Base-by-base conservation (phyloP, 2,888 invertebrate genomes). In the Caenorhabditis virilis region DNA sequence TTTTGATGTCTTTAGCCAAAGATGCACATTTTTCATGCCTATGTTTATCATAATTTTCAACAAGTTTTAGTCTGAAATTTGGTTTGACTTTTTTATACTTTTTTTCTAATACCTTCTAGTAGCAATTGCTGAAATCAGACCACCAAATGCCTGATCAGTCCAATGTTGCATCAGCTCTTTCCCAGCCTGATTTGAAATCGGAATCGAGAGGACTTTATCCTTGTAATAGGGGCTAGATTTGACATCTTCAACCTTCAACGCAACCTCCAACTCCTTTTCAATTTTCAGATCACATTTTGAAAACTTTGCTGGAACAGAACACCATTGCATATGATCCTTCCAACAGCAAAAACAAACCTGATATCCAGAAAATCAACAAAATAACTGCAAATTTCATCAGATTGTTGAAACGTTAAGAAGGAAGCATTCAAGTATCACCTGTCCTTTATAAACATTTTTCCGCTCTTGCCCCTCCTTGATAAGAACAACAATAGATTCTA, bases 141-240 rank as follows among this genome's bases (percentile, higher is more conserved):
- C 69, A 1, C 61, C 57, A 46, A 69, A 65, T 42, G 60, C 69
- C 36, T 69, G 69, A n/a, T 56, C 52, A 3, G 53, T 51, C 69
- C 69, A 69, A 50, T 69, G 69, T 39, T 60, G 41, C 16, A 64
- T n/a, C 7, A 68, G 55, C 35, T 63, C 68, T 25, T 59, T 58
- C 18, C 68, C 68, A 25, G 57, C 56, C 15, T 61, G 54, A 16
- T 50, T 47, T 3, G 52, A 45, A 47, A 65, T 65, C 16, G 65
- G 60, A 42, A 65, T 46, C 49, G 60, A 53, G 36, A 60, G 53
- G 1, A 58, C 50, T 22, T 60, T 56, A 36, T 65, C 58, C 18
- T 61, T 61, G 27, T 66, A 61, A 41, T 66, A 51, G 4, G 57
- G 57, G 9, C 50, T 49, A 20, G 52, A 56, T 20, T 54, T 43